Evolutionary conservation across 2,888 invertebrate genomes (phyloP).

Genomic region (Heteropelma amictum): DNA sequence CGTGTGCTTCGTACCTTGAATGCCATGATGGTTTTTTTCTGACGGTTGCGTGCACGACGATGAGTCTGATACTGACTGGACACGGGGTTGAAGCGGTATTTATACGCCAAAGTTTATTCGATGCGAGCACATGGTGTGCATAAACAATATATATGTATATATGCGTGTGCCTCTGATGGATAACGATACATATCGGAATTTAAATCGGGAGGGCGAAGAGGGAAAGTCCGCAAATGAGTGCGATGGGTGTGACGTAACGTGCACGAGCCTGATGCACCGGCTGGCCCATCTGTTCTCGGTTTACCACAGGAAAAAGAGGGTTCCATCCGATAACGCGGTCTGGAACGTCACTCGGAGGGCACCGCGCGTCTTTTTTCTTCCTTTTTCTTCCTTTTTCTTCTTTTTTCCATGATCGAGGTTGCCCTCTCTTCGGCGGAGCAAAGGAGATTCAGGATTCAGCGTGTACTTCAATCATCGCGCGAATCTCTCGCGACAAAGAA

Average conservation of each 20-base stretch:
- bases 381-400: neutral
- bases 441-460: slow-evolving; percentile 17
- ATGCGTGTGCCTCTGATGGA: neutral
- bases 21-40: slow-evolving; percentile 54
- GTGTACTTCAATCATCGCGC: slow-evolving; percentile 28
- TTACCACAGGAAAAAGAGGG: slow-evolving; percentile 12
- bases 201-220: slow-evolving; percentile 26
- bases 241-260: slow-evolving; percentile 28
- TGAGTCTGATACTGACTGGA: slow-evolving; percentile 63
- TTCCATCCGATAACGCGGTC: slow-evolving; percentile 9
- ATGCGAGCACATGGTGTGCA: neutral
- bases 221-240: slow-evolving; percentile 31
- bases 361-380: neutral
- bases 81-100: slow-evolving; percentile 62
- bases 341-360: neutral
- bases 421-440: neutral
- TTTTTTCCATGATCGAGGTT: neutral
- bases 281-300: neutral
- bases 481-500: slow-evolving; percentile 15
- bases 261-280: slow-evolving; percentile 19
- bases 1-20: slow-evolving; percentile 56
- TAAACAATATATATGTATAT: neutral
- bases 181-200: slow-evolving; percentile 37
- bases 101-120: slow-evolving; percentile 57
- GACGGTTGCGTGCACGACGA: slow-evolving; percentile 60